Evolutionary conservation across 2,888 invertebrate genomes (phyloP), one percentile per base, ranked within the genome.

Genomic region (Stegana nigrithorax): DNA sequence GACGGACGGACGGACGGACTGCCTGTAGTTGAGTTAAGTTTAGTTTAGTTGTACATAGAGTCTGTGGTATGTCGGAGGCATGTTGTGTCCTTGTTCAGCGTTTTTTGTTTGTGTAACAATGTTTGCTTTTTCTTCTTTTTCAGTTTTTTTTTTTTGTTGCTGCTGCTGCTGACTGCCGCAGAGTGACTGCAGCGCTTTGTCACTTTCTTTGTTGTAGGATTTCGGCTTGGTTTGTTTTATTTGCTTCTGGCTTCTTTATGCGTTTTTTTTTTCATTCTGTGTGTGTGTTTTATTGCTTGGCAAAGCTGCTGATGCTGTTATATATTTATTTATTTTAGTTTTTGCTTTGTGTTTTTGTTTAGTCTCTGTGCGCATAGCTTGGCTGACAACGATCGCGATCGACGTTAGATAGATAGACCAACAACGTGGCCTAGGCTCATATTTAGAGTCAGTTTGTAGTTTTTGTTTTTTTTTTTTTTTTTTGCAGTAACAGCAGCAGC

Each of bases 1-100:
- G n/a, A n/a, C n/a, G n/a, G n/a, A n/a, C n/a, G n/a, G n/a, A n/a
- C n/a, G n/a, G n/a, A 44, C 45, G 19, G 57, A 26, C 4, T 56
- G 62, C 67, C 64, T 36, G 66, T 50, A 65, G 62, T 69, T 72
- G 70, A 47, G 25, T 47, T 23, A 25, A 47, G 42, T 42, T 10
- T n/a, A n/a, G 10, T 10, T 29, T 29, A 47, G 19, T 47, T 47
- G 23, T 23, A 47, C 47, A 47, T 7, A 25, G 36, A 36, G 21
- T 55, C 27, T 55, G 21, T 23, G 47, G 75, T 77, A 73, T 77
- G 73, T 76, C 68, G 66, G 68, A 64, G 67, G 70, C 77, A 76
- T 78, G 75, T 75, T 72, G 73, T 72, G 72, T 79, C 72, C 75
- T 75, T 75, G 75, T 75, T n/a, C n/a, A n/a, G n/a, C n/a, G n/a